Conservation (phyloP, 2,113 vertebrate species). For the Oncorhynchus nerka region DNA sequence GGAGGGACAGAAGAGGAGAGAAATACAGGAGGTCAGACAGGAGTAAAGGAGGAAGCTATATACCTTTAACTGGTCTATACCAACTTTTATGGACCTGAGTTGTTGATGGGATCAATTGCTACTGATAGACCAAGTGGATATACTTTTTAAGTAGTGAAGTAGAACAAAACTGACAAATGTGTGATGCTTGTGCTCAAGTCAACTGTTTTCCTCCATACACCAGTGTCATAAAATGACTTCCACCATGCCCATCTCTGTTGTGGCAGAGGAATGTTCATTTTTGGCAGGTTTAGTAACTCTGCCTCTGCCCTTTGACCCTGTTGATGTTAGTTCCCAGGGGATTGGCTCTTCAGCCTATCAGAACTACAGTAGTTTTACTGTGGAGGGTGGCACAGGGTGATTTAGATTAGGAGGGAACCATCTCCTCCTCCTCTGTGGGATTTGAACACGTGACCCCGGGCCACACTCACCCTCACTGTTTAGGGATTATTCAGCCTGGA, state of each 20-base stretch:
- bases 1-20: constrained; percentile 24
- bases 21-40: neutral
- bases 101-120: too few species aligned
- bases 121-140: too few species aligned
- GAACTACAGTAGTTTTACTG: constrained; percentile 6
- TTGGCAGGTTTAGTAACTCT: neutral
- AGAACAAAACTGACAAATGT: too few species aligned
- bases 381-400: constrained; percentile 7
- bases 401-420: constrained; percentile 13
- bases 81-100: too few species aligned
- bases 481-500: constrained; percentile 49
- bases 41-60: neutral
- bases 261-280: neutral
- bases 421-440: neutral
- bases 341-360: neutral
- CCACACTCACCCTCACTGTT: constrained; percentile 39
- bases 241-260: neutral
- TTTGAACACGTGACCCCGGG: neutral
- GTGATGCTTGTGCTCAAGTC: too few species aligned
- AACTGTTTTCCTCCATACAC: constrained; percentile 4
- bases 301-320: too few species aligned
- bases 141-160: too few species aligned
- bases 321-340: neutral
- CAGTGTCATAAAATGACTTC: neutral
- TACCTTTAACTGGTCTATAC: too few species aligned